Base-by-base conservation (phyloP, 1,140 invertebrate genomes). In the Papilio helenus region DNA sequence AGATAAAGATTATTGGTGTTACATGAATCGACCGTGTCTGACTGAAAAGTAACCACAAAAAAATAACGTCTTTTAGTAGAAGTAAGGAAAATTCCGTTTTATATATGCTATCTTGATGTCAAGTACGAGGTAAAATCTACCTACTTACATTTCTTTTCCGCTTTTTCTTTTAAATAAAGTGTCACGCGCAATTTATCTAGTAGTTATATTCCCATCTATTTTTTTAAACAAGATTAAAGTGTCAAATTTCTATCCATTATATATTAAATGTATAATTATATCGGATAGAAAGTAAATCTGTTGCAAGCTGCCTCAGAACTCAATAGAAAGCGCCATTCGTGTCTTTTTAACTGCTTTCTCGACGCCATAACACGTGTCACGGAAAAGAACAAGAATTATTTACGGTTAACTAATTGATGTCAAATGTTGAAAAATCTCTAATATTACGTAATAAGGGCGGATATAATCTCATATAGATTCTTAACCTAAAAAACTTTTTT, bases 261-360 rank as follows among this genome's bases (percentile, higher is more conserved):
- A 68, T 26, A 10, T 26, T 20, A 8, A 23, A 61, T n/a, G 58
- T 72, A 39, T 3, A 14, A 72, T 72, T 20, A 39, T 42, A 44
- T 44, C 72, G 44, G 72, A 73, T 73, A 46, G 39, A 74, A 74
- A 74, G 72, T 74, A 74, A 74, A 51, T 29, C 44, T 49, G 72
- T 20, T 46, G 46, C 72, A 26, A 26, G 72, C 23, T 49, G 46
- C 18, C 20, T 72, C 72, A 73, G 46, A 29, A 10, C 49, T 76
- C 26, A 58, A 76, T 76, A 76, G 73, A 76, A 76, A 76, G 73
- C 73, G 73, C 16, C 44, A 44, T 44, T 76, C 18, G 49, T 76
- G 23, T 58, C 73, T 58, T 58, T 58, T 76, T 58, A 58, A 76
- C 49, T 76, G 73, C 46, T 76, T 76, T 76, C 73, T 55, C 73